These are phyloP conservation scores for Zaprionus kolodkinae DNA, from an alignment of 1,140 invertebrate genomes.

Conservation along the genomic window DNA sequence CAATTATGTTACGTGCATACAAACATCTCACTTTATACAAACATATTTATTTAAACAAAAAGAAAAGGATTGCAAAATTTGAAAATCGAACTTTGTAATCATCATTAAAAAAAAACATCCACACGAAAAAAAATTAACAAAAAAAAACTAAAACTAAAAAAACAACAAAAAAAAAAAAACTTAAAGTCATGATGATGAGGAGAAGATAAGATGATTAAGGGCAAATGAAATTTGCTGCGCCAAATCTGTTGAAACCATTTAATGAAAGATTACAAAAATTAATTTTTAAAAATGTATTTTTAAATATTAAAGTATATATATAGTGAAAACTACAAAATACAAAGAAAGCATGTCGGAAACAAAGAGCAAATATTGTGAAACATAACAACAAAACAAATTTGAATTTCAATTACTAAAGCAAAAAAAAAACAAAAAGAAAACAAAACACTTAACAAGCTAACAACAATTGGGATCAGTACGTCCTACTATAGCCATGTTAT, in stretches of 20 bases:
- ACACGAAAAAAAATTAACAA: no score
- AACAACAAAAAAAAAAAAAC: constrained; percentile 35
- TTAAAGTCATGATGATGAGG: constrained; percentile 62
- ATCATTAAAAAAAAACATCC: constrained; percentile 22
- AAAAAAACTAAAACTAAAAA: constrained; percentile 15
- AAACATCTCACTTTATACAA: constrained; percentile 41
- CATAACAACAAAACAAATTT: constrained; percentile 69
- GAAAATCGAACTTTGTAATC: constrained; percentile 42
- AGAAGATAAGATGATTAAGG: constrained; percentile 41
- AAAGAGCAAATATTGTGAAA: constrained; percentile 83
- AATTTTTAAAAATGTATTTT: constrained; percentile 75
- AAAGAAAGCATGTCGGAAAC: constrained; percentile 75
- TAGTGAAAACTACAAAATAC: constrained; percentile 48
- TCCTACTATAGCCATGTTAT: constrained; percentile 83
- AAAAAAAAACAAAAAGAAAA: no score
- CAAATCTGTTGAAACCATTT: constrained; percentile 82
- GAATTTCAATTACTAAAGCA: constrained; percentile 79
- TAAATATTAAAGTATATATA: constrained; percentile 61
- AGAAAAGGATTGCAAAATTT: constrained; percentile 35
- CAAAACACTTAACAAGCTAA: constrained; percentile 68
- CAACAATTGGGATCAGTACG: constrained; percentile 83
- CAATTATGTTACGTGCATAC: constrained; percentile 49
- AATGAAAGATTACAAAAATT: constrained; percentile 79
- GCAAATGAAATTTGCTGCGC: constrained; percentile 80
- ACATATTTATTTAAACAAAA: constrained; percentile 68